Conservation (phyloP, 2,888 invertebrate species). For the Drosophila borealis region DNA sequence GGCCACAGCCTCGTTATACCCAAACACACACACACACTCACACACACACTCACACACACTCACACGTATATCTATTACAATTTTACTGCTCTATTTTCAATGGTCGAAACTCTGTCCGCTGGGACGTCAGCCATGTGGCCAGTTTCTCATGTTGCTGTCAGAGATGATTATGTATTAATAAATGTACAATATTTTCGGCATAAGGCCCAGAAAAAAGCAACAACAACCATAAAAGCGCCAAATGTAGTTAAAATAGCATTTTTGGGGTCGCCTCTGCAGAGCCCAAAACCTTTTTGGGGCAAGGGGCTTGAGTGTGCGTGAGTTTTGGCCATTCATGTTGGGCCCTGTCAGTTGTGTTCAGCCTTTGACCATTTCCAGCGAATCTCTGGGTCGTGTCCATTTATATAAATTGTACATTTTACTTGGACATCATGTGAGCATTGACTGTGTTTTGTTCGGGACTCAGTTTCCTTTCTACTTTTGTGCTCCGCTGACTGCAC, state of each 20-base stretch:
- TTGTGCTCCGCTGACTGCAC: conserved; percentile 15
- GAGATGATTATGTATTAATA: conserved; percentile 75
- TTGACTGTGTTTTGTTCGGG: conserved; percentile 11
- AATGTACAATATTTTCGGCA: conserved; percentile 67
- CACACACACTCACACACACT: conserved; percentile 7
- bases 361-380: conserved; percentile 42
- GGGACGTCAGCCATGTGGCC: conserved; percentile 58
- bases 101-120: conserved; percentile 49
- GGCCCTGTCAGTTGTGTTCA: neutral
- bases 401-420: conserved; percentile 46
- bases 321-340: conserved; percentile 64
- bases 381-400: conserved; percentile 47
- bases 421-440: conserved; percentile 25
- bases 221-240: conserved; percentile 54
- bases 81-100: conserved; percentile 74
- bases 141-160: conserved; percentile 55
- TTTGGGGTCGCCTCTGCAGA: conserved; percentile 32
- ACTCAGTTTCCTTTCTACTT: conserved; percentile 28
- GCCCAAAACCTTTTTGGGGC: conserved; percentile 22
- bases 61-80: conserved; percentile 61
- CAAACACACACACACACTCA: neutral
- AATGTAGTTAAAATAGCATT: conserved; percentile 74
- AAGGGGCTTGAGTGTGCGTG: conserved; percentile 54
- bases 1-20: conserved; percentile 22
- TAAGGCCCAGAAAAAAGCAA: conserved; percentile 26